phyloP scores from a whole-genome alignment of 2,113 vertebrate species.

The Ursus arctos region DNA sequence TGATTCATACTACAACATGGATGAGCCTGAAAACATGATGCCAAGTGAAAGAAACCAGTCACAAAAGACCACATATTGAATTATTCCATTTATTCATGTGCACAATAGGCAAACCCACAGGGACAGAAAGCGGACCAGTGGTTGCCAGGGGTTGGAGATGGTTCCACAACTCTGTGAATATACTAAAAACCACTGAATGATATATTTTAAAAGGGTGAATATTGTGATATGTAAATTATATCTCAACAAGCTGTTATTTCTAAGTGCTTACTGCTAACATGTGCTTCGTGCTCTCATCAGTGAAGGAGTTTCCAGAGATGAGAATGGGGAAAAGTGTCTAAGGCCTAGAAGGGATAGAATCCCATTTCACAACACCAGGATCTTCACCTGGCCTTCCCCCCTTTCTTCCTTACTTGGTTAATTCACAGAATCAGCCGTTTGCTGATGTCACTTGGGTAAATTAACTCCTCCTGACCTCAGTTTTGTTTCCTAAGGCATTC shows the following conservation, averaged over 20 bases:
- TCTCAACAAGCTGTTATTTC: background rate
- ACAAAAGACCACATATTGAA: background rate
- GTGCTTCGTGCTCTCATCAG: background rate
- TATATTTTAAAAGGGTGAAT: background rate
- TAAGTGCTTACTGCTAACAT: background rate
- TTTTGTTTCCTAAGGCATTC: constrained; percentile 10
- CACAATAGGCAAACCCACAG: background rate
- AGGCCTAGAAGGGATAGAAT: background rate
- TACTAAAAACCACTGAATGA: background rate
- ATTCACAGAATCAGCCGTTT: background rate
- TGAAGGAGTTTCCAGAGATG: background rate
- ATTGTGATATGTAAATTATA: background rate
- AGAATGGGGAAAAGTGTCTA: background rate
- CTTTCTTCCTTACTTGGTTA: background rate
- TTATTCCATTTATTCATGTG: background rate
- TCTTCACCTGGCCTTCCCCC: background rate
- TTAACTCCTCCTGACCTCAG: constrained; percentile 25
- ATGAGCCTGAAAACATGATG: background rate
- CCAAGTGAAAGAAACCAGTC: constrained; percentile 5
- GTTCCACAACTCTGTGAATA: background rate
- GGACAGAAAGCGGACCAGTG: background rate
- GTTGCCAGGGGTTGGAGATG: background rate
- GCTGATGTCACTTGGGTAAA: background rate
- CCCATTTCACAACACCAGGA: background rate
- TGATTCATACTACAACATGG: background rate